These are phyloP conservation scores for Dinoponera quadriceps DNA, from an alignment of 1,140 invertebrate genomes.

Conservation along the genomic window DNA sequence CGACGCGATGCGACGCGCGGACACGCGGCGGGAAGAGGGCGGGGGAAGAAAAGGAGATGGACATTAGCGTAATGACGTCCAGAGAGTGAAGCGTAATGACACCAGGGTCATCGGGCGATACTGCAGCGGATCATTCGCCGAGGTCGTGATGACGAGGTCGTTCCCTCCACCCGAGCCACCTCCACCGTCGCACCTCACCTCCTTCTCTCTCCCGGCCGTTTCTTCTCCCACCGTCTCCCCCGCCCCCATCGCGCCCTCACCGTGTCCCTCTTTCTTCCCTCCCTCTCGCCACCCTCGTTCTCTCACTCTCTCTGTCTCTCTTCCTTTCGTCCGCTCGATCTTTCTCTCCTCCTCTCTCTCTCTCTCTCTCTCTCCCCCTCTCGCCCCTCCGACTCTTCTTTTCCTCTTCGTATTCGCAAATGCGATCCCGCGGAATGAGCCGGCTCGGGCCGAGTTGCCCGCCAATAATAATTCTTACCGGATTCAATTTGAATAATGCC, in stretches of 20 bases:
- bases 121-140: constrained; percentile 71
- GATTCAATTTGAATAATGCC: constrained; percentile 85
- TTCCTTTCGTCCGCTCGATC: constrained; percentile 46
- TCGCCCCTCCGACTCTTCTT: constrained; percentile 61
- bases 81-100: constrained; percentile 76
- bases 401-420: constrained; percentile 77
- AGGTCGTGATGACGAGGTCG: constrained; percentile 75
- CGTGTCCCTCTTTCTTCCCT: constrained; percentile 29
- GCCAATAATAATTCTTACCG: constrained; percentile 84
- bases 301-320: constrained; percentile 12
- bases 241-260: constrained; percentile 57
- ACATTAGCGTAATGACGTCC: constrained; percentile 77
- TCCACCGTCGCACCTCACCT: constrained; percentile 25
- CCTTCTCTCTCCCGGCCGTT: constrained; percentile 55
- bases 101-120: constrained; percentile 77
- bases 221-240: constrained; percentile 63
- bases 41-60: constrained; percentile 68
- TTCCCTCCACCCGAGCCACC: constrained; percentile 66
- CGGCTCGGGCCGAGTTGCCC: constrained; percentile 76
- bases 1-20: neutral
- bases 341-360: constrained; percentile 40
- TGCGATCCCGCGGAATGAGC: constrained; percentile 78
- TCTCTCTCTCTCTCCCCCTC: constrained; percentile 20
- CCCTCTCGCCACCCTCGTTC: constrained; percentile 13
- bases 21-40: neutral